Percentiles rank a stretch among this genome's conserved stretches.
Evolutionary conservation across 92 coral and sea anemone species (phyloP).

Genomic region (Montipora capitata): DNA sequence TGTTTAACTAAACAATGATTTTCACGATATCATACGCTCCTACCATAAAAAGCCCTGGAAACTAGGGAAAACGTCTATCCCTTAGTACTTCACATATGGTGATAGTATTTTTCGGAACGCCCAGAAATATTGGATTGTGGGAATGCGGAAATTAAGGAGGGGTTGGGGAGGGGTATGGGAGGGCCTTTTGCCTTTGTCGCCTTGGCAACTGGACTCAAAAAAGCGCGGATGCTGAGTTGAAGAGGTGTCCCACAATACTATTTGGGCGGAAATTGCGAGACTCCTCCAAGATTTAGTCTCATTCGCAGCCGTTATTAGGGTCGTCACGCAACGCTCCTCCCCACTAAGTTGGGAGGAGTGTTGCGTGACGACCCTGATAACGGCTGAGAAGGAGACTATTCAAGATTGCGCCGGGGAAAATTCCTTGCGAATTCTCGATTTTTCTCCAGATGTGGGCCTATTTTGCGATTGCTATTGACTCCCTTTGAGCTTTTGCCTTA

Average conservation of each 20-base stretch:
- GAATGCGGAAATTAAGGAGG: slow-evolving; percentile 3
- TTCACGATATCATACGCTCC: too few species aligned
- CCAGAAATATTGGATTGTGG: not conserved
- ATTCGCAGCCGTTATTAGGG: too few species aligned
- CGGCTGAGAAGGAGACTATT: too few species aligned
- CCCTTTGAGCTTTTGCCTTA: not conserved
- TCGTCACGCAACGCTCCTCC: too few species aligned
- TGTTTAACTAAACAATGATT: too few species aligned
- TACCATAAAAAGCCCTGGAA: too few species aligned
- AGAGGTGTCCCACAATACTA: slow-evolving; percentile 16
- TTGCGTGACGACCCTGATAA: too few species aligned
- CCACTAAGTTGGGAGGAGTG: too few species aligned
- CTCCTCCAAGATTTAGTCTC: slow-evolving; percentile 13
- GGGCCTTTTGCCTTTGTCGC: not conserved
- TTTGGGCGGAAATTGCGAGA: slow-evolving; percentile 7
- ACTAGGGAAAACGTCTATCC: too few species aligned
- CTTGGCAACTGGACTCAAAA: not conserved
- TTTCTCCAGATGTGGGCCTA: slow-evolving; percentile 37
- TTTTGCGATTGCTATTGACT: not conserved
- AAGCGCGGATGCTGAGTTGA: slow-evolving; percentile 46
- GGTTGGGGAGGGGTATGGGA: not conserved
- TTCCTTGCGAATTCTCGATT: not conserved
- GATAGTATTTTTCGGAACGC: too few species aligned
- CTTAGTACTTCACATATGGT: too few species aligned
- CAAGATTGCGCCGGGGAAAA: slow-evolving; percentile 19